phyloP scores from a whole-genome alignment of 2,888 invertebrate genomes.

The Heliconius aoede region DNA sequence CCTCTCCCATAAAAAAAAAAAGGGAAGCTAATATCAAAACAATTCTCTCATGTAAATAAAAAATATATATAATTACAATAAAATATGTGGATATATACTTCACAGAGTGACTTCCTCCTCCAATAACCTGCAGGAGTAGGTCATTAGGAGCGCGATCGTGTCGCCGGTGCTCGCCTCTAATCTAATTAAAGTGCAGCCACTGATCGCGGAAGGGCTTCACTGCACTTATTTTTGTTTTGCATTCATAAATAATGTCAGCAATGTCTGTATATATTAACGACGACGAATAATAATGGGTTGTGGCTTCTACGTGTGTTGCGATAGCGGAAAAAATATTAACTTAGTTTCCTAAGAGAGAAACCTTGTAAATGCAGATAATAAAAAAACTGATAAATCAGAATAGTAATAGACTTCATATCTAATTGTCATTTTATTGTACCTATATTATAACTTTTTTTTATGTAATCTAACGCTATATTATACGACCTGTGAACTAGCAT shows the following conservation, averaged over 20 bases:
- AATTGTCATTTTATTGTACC: neutral
- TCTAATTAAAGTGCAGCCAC: constrained; percentile 39
- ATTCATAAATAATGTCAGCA: constrained; percentile 19
- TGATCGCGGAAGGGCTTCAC: constrained; percentile 47
- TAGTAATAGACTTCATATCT: no score
- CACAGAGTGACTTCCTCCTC: constrained; percentile 21
- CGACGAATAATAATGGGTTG: constrained; percentile 10
- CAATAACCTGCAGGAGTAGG: constrained; percentile 25
- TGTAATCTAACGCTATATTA: neutral
- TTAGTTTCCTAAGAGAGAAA: neutral
- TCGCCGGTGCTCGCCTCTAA: constrained; percentile 33
- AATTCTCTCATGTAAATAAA: neutral
- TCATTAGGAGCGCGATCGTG: constrained; percentile 35
- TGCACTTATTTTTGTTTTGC: constrained; percentile 44
- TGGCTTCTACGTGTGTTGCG: neutral
- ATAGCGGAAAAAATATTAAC: neutral
- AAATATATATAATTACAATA: neutral
- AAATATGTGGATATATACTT: constrained; percentile 27
- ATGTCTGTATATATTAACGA: neutral
- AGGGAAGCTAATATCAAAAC: no score
- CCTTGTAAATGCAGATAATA: no score
- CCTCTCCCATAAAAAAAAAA: no score
- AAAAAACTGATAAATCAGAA: no score
- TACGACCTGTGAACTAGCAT: constrained; percentile 10
- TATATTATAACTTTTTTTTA: neutral